Base-by-base conservation (phyloP, 2,888 invertebrate species). In the Agonopterix heracliana region DNA sequence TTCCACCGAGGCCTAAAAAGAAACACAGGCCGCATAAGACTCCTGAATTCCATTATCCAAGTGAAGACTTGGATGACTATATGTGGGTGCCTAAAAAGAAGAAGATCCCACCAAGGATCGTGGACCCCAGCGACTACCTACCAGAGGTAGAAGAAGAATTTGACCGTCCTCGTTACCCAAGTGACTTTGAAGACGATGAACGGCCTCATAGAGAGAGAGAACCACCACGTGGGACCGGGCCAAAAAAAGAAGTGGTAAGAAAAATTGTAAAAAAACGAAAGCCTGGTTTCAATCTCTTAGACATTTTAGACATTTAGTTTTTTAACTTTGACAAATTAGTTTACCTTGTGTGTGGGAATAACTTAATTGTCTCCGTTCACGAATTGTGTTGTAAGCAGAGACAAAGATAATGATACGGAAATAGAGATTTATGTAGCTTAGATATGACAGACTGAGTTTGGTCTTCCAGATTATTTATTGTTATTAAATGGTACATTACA, bases 11-110 rank as follows among this genome's bases (percentile, higher is more conserved):
- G 34, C 82, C 84, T 1, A 81, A 81, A 55, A 83, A 78, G 63
- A 83, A 81, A 52, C 55, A 68, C 14, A 79, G 74, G 41, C 86
- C 84, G 40, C 56, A 66, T 17, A 83, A 81, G 53, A 12, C 41
- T n/a, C 67, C 75, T 4, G 79, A 87, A 51, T 66, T 63, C 5
- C 62, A 59, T 43, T 66, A 63, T 52, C 60, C 68, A 1, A 66
- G 62, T 50, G 82, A 82, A 26, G 78, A 84, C 50, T 56, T 78
- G 48, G 83, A 81, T 55, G 87, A 87, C 51, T 85, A 81, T 42
- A n/a, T 38, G 11, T 71, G 81, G 57, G 82, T 86, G 17, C 87
- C 86, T 36, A 87, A 87, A 55, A 85, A 81, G 63, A 88, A 87
- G 57, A 67, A 75, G 47, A 86, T 80, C 54, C 67, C 63, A 52